Percentiles rank a stretch among this genome's conserved stretches.
These are phyloP conservation scores for Thaumetopoea pityocampa DNA, from an alignment of 1,140 invertebrate genomes.

Conservation along the genomic window DNA sequence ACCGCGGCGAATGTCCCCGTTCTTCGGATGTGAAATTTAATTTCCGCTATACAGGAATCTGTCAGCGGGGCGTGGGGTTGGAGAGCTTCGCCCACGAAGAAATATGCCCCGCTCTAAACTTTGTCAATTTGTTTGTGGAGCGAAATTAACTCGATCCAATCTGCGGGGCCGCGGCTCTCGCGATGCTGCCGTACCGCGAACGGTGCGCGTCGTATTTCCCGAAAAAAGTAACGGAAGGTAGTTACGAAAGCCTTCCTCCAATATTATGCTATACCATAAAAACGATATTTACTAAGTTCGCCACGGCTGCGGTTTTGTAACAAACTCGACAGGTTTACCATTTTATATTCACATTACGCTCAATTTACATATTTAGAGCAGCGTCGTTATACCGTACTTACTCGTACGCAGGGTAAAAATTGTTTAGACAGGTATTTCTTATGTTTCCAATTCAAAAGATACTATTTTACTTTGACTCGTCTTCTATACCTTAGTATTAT, in stretches of 20 bases:
- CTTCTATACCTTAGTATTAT: no score
- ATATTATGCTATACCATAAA: conserved; percentile 3
- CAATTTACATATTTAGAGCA: no score
- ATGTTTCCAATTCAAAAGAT: neutral
- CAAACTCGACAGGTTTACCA: no score
- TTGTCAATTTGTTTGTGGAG: conserved; percentile 76
- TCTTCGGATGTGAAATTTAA: conserved; percentile 75
- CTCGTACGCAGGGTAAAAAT: no score
- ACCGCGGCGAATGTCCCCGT: conserved; percentile 49
- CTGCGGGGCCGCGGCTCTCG: conserved; percentile 48
- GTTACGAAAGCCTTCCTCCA: conserved; percentile 9
- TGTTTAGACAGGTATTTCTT: neutral
- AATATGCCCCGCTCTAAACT: conserved; percentile 74
- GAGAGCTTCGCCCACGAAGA: conserved; percentile 54
- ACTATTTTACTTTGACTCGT: no score
- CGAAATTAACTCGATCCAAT: conserved; percentile 75
- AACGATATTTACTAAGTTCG: conserved; percentile 11
- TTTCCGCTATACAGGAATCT: conserved; percentile 68
- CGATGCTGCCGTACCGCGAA: conserved; percentile 49
- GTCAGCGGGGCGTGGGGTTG: conserved; percentile 40
- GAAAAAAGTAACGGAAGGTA: conserved; percentile 18
- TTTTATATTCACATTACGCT: no score
- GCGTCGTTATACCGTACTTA: no score
- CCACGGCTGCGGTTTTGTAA: neutral
- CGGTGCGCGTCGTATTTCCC: conserved; percentile 37